phyloP scores from a whole-genome alignment of 2,888 invertebrate genomes.

The Melinopterus prodromus region DNA sequence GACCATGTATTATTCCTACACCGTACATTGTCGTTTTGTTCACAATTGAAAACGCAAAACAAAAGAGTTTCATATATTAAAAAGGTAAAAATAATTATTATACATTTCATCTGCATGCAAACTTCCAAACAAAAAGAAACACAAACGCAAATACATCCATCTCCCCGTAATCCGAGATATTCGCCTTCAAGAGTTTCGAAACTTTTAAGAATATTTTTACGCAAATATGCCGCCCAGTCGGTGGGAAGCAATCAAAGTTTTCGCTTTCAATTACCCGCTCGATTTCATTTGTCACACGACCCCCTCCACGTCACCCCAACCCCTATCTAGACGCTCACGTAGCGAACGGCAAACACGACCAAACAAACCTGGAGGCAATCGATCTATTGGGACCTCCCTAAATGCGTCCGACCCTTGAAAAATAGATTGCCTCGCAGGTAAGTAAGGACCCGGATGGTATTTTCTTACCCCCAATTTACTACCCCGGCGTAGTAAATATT shows the following conservation, averaged over 20 bases:
- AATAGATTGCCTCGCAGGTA: background rate
- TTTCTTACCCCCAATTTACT: background rate
- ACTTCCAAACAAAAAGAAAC: background rate
- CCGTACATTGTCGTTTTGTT: too few relatives aligned
- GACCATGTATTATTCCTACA: too few relatives aligned
- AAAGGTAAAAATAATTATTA: background rate
- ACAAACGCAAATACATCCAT: background rate
- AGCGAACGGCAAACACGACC: background rate
- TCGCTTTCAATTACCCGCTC: background rate
- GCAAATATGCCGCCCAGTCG: background rate
- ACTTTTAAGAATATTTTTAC: background rate
- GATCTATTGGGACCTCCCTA: background rate
- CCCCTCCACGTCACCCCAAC: background rate
- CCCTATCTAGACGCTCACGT: background rate
- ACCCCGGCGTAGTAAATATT: background rate
- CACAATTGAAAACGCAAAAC: background rate
- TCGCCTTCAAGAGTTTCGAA: background rate
- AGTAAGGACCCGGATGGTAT: background rate
- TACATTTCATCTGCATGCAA: background rate
- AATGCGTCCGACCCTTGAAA: conserved; percentile 4
- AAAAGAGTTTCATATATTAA: background rate
- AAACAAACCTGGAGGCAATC: background rate
- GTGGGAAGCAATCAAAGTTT: background rate
- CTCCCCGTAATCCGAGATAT: background rate
- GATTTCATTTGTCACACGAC: background rate